A percentile compares a stretch with the other conserved stretches of the same genome.
Conservation (phyloP, 2,888 invertebrate genomes). For the Melinaea menophilus region DNA sequence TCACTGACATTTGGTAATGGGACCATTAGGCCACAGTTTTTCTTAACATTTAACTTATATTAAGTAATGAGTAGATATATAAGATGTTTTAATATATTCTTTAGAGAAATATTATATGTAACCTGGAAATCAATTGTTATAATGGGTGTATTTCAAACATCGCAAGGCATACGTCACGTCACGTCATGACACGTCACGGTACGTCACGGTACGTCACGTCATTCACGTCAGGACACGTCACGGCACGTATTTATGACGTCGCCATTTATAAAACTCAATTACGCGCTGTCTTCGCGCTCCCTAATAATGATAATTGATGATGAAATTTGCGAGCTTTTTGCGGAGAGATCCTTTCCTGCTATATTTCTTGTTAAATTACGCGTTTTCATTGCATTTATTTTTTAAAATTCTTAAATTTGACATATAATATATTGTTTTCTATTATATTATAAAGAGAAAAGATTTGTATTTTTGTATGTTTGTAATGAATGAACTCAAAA, state of each 20-base stretch:
- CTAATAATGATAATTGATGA: constrained; percentile 78
- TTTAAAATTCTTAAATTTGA: neutral
- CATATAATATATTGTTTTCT: too few relatives aligned
- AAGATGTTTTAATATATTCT: too few relatives aligned
- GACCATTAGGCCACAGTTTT: constrained; percentile 8
- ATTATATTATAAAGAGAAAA: too few relatives aligned
- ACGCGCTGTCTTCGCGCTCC: constrained; percentile 57
- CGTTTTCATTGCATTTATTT: constrained; percentile 44
- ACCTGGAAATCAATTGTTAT: too few relatives aligned
- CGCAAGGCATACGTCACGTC: constrained; percentile 27
- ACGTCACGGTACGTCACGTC: constrained; percentile 18
- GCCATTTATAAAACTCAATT: constrained; percentile 78
- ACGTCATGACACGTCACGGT: constrained; percentile 2
- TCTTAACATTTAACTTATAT: too few relatives aligned
- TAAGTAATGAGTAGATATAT: too few relatives aligned
- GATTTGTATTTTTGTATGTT: too few relatives aligned
- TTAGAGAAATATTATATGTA: too few relatives aligned
- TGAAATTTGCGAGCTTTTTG: constrained; percentile 77
- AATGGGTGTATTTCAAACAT: constrained; percentile 6
- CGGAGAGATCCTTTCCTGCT: constrained; percentile 66
- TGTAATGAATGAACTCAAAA: too few relatives aligned
- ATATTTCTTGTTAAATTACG: constrained; percentile 61
- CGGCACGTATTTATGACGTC: constrained; percentile 50
- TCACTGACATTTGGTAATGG: constrained; percentile 10
- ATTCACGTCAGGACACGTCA: constrained; percentile 22